Percentiles rank a stretch among this genome's conserved stretches.
Conservation (phyloP, 2,113 vertebrate genomes). For the Oryzias celebensis region DNA sequence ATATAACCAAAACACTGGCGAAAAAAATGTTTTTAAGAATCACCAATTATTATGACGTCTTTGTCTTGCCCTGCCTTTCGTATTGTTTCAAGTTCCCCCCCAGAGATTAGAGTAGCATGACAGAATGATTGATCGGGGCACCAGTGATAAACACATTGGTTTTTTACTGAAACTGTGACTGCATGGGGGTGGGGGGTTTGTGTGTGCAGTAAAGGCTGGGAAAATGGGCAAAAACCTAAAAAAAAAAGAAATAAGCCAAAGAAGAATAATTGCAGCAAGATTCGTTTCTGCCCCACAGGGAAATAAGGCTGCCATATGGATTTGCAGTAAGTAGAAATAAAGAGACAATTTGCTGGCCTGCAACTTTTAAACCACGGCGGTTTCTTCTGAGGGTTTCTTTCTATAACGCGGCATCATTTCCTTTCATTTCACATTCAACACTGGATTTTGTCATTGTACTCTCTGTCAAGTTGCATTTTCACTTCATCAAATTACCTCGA, state of each 20-base stretch:
- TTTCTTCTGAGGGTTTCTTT: slow-evolving; percentile 15
- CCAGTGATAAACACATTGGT: slow-evolving; percentile 53
- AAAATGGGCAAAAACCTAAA: slow-evolving; percentile 6
- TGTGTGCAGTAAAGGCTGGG: not conserved
- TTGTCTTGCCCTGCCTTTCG: slow-evolving; percentile 13
- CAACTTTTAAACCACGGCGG: slow-evolving; percentile 30
- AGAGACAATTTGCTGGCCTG: slow-evolving; percentile 15
- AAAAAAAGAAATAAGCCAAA: slow-evolving; percentile 15
- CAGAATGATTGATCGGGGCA: slow-evolving; percentile 42
- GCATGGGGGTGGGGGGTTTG: slow-evolving; percentile 8
- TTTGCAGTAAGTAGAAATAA: slow-evolving; percentile 38
- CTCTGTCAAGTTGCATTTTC: slow-evolving; percentile 13
- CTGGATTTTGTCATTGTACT: slow-evolving; percentile 16
- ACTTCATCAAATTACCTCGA: slow-evolving; percentile 21
- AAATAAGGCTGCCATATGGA: slow-evolving; percentile 49
- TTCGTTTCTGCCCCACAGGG: slow-evolving; percentile 37
- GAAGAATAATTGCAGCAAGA: slow-evolving; percentile 46
- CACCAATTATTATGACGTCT: not conserved
- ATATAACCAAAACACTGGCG: no score
- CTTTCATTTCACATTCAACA: slow-evolving; percentile 1
- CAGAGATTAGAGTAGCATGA: slow-evolving; percentile 34
- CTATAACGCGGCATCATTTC: slow-evolving; percentile 1
- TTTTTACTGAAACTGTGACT: slow-evolving; percentile 35
- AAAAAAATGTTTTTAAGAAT: not conserved
- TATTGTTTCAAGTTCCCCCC: slow-evolving; percentile 32